Conservation (phyloP, 2,888 invertebrate genomes). For the Melinopterus prodromus region DNA sequence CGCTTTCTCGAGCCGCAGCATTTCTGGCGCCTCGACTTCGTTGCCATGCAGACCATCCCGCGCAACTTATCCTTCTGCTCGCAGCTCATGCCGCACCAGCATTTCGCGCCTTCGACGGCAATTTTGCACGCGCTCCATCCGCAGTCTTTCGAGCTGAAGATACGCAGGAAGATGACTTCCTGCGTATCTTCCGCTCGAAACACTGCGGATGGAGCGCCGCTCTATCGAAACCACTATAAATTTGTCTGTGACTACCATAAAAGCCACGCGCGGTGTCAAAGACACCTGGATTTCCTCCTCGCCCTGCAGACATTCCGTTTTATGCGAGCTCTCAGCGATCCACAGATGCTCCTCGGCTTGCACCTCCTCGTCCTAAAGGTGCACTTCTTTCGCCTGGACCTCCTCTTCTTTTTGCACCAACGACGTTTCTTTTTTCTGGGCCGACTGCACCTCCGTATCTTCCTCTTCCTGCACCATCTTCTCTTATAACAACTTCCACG, state of each 20-base stretch:
- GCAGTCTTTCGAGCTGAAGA: too few relatives aligned
- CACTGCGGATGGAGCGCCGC: too few relatives aligned
- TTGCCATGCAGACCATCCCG: too few relatives aligned
- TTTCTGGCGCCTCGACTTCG: too few relatives aligned
- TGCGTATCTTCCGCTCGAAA: too few relatives aligned
- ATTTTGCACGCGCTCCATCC: too few relatives aligned
- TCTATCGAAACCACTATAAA: not conserved
- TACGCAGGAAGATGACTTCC: too few relatives aligned
- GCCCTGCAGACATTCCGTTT: not conserved
- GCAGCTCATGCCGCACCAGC: too few relatives aligned
- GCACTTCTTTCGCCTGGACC: not conserved
- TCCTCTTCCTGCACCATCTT: slow-evolving; percentile 14
- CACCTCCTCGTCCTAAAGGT: not conserved
- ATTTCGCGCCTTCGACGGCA: too few relatives aligned
- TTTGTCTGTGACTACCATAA: not conserved
- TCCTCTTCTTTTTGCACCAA: not conserved
- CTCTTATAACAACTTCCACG: not conserved
- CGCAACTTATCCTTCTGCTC: too few relatives aligned
- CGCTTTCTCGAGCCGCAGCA: too few relatives aligned
- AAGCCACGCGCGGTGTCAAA: not conserved
- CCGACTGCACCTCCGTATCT: not conserved
- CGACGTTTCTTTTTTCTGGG: not conserved
- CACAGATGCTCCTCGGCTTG: not conserved
- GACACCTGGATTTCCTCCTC: not conserved
- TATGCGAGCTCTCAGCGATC: not conserved